Evolutionary conservation across 2,113 vertebrate species (phyloP), one percentile per base, ranked within the genome.

Genomic region (Callopanchax toddi): DNA sequence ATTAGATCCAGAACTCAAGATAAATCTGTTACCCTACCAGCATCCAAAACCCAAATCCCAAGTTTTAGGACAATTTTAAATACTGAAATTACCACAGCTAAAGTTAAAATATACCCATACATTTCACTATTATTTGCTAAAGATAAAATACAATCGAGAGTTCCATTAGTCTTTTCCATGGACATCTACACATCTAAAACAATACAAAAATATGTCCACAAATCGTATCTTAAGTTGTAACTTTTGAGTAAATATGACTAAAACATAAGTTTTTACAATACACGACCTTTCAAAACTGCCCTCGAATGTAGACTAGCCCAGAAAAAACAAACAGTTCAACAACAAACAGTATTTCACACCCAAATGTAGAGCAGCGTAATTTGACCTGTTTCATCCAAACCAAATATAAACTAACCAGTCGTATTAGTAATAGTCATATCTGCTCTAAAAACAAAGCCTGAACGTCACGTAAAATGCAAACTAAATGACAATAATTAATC

Each of bases 271-370:
- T 26, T 26, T 26, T 26, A 26, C 26, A 26, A 26, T 26, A 26
- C 26, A 6, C 6, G 26, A 26, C 26, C 26, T 26, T 26, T 26
- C 26, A 26, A 32, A 43, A 40, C 17, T 42, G 29, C 29, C 42
- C 3, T 61, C 13, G 9, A n/a, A n/a, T n/a, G n/a, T n/a, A 37
- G 1, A 29, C 23, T 60, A 17, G 16, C 11, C 40, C 25, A 12
- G 22, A 23, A 37, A n/a, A n/a, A n/a, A n/a, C n/a, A n/a, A n/a
- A n/a, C n/a, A n/a, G n/a, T n/a, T n/a, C n/a, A n/a, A n/a, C n/a
- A n/a, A n/a, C n/a, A n/a, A n/a, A 8, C 36, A 34, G 21, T 20
- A 37, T 25, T 75, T 69, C 20, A 37, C 44, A 53, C 7, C 17
- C 29, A 46, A 21, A 25, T 32, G 29, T 4, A 32, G 26, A 26